Conservation (phyloP, 2,888 invertebrate species). For the Oscheius onirici region DNA sequence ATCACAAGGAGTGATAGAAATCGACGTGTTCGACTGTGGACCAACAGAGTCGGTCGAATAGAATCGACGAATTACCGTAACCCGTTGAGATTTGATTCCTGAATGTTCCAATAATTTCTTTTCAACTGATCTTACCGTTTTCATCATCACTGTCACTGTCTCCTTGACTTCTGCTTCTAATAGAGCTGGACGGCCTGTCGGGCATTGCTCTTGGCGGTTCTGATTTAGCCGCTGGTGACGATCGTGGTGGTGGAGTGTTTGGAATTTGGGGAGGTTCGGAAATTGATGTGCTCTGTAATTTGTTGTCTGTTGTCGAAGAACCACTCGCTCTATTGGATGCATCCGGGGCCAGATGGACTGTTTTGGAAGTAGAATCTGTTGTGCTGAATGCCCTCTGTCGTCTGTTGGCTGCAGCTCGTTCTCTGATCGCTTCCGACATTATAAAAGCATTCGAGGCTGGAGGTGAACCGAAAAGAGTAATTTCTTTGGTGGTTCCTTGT, state of each 20-base stretch:
- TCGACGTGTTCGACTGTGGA: slow-evolving; percentile 46
- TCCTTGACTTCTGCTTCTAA: slow-evolving; percentile 19
- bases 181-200: slow-evolving; percentile 19
- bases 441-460: slow-evolving; percentile 45
- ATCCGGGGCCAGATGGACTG: not conserved
- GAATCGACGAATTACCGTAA: slow-evolving; percentile 51
- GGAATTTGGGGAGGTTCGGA: slow-evolving; percentile 18
- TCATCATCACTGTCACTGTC: slow-evolving; percentile 33
- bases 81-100: slow-evolving; percentile 34
- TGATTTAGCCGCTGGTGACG: slow-evolving; percentile 33
- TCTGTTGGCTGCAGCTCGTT: not conserved
- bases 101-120: not conserved
- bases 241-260: slow-evolving; percentile 1
- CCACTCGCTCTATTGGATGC: not conserved
- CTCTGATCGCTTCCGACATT: slow-evolving; percentile 24
- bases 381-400: slow-evolving; percentile 1
- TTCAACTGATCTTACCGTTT: no score
- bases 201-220: slow-evolving; percentile 38
- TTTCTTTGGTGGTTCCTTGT: slow-evolving; percentile 30
- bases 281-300: slow-evolving; percentile 1
- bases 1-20: slow-evolving; percentile 61
- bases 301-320: not conserved
- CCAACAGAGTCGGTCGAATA: slow-evolving; percentile 42
- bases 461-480: slow-evolving; percentile 63
- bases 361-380: not conserved